Conservation (phyloP, 2,797 vertebrate genomes). For the Artibeus jamaicensis region DNA sequence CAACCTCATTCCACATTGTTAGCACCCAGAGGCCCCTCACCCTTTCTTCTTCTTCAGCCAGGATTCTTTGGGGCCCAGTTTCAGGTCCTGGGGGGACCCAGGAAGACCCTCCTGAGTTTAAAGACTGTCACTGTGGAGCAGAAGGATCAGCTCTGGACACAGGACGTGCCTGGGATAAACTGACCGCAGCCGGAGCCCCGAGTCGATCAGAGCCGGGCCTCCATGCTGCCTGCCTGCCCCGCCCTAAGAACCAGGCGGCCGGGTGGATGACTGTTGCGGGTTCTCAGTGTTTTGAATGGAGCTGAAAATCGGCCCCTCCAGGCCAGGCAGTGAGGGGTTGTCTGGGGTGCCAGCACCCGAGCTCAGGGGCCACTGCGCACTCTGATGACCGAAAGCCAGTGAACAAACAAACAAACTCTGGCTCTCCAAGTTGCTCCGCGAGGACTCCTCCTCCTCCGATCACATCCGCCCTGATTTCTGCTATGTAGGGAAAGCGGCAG, state of each 20-base stretch:
- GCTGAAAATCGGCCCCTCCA: background rate
- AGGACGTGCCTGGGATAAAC: accelerated
- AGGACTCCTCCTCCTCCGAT: too few species aligned
- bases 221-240: accelerated
- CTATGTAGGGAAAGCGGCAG: background rate
- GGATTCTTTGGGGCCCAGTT: background rate
- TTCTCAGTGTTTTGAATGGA: background rate
- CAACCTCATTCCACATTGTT: background rate
- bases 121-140: background rate
- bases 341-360: accelerated
- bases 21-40: background rate
- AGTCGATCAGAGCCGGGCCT: background rate
- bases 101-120: background rate
- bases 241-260: background rate
- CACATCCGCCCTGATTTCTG: background rate
- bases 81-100: background rate
- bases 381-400: background rate
- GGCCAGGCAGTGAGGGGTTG: background rate
- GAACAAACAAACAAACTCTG: background rate
- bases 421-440: background rate
- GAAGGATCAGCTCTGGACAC: background rate
- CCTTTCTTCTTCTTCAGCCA: background rate
- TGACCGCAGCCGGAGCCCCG: accelerated
- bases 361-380: accelerated
- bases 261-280: accelerated